Conservation (phyloP, 2,797 vertebrate genomes). For the Lithobates sylvaticus region DNA sequence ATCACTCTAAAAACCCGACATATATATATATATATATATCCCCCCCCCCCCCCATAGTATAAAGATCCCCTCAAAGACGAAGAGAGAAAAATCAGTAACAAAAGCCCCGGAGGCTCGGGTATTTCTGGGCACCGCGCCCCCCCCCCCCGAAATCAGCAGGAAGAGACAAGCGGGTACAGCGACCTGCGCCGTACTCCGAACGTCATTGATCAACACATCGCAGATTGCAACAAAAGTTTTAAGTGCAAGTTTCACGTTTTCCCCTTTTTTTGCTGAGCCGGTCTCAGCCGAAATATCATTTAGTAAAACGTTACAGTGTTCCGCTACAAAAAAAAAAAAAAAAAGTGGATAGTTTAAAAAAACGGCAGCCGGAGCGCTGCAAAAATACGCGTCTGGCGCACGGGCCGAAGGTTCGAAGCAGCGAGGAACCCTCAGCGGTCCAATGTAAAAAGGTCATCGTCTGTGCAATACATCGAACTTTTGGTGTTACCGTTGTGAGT, state of each 20-base stretch:
- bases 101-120: not conserved
- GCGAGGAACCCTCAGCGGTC: not conserved
- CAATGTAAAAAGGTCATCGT: no score
- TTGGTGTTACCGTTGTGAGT: not conserved
- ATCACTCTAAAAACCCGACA: no score
- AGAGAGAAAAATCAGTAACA: not conserved
- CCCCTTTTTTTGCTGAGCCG: not conserved
- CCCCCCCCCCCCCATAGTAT: not conserved
- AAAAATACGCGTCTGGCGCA: no score
- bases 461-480: not conserved
- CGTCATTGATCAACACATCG: not conserved
- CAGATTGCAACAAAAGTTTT: not conserved
- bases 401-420: not conserved
- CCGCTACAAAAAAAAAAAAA: constrained; percentile 35
- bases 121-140: not conserved
- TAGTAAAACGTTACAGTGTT: constrained; percentile 46
- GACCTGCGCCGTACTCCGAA: constrained; percentile 3
- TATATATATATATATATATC: no score
- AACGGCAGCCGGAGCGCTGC: constrained; percentile 16
- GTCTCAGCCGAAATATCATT: not conserved
- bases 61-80: not conserved
- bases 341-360: not conserved
- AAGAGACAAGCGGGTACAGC: not conserved
- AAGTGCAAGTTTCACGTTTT: constrained; percentile 33
- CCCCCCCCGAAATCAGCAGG: not conserved